A percentile compares a stretch with the other conserved stretches of the same genome.
Evolutionary conservation across 2,113 vertebrate genomes (phyloP).

Genomic region (Maccullochella peelii): DNA sequence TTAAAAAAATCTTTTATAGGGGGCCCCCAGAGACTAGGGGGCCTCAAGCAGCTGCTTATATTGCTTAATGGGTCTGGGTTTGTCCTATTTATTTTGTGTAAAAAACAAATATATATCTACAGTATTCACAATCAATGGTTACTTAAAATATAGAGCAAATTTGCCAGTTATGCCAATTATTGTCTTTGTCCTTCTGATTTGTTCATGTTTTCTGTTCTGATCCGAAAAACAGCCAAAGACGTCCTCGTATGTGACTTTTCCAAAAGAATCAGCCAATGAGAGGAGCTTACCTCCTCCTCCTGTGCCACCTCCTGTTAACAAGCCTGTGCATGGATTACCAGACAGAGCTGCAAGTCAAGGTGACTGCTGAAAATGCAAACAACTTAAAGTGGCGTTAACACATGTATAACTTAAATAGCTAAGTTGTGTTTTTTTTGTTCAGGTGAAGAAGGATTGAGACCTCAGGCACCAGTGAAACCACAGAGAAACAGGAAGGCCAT

Average conservation of each 20-base stretch:
- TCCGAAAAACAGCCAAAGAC: conserved; percentile 79
- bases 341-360: conserved; percentile 83
- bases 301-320: conserved; percentile 74
- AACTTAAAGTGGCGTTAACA: background rate
- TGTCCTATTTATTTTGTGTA: background rate
- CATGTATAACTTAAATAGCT: background rate
- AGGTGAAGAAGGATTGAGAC: conserved; percentile 79
- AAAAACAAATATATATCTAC: background rate
- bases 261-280: conserved; percentile 77
- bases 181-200: background rate
- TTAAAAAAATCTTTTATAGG: too few species aligned
- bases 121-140: background rate
- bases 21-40: too few species aligned
- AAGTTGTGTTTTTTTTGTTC: conserved; percentile 7
- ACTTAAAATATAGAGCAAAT: background rate
- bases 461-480: conserved; percentile 79
- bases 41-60: too few species aligned
- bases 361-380: conserved; percentile 37
- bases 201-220: conserved; percentile 7
- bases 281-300: conserved; percentile 79
- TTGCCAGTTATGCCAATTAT: background rate
- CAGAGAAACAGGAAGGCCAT: conserved; percentile 82
- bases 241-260: conserved; percentile 75
- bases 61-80: background rate
- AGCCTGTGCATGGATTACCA: conserved; percentile 67